Base-by-base conservation (phyloP, 2,113 vertebrate species). In the Tychaedon coryphoeus region DNA sequence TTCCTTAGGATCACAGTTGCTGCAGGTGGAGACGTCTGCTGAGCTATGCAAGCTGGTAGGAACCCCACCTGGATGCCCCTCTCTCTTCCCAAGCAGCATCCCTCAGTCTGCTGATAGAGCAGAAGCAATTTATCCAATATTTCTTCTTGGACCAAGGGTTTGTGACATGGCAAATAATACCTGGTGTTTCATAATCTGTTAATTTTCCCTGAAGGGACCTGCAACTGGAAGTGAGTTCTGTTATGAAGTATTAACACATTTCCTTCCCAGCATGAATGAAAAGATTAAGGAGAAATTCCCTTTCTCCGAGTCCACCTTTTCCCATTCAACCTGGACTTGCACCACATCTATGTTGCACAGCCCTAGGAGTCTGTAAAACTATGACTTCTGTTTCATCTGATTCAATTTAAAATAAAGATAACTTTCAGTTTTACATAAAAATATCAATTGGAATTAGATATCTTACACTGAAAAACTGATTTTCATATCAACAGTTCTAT, bases 21-120 rank as follows among this genome's bases (percentile, higher is more conserved):
- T 81, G 14, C 83, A 74, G 56, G 72, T 12, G 0, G 40, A 67
- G 66, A 50, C 5, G 1, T 14, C 54, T 74, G 60, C 40, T 88
- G 43, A 70, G 54, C 36, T 33, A 8, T 47, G 50, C 58, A 42
- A 50, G 38, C 50, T 58, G 61, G 42, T 7, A 1, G 28, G 40
- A 53, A 6, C 57, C 33, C 50, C 31, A 28, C 25, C 18, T 0
- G 0, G 22, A 12, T 22, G 17, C 69, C 0, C 6, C 64, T 48
- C 69, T 3, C 3, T 80, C 86, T 70, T 72, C 48, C 40, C 85
- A 53, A 62, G 31, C 70, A 56, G 40, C 2, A 1, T 53, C 67
- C 9, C 50, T 50, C 62, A 6, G 26, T 24, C 56, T 5, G 0
- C 45, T 42, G 14, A 31, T 2, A 48, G 33, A 50, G 54, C 54